phyloP scores from a whole-genome alignment of 2,797 vertebrate species.

The Lagodon rhomboides region DNA sequence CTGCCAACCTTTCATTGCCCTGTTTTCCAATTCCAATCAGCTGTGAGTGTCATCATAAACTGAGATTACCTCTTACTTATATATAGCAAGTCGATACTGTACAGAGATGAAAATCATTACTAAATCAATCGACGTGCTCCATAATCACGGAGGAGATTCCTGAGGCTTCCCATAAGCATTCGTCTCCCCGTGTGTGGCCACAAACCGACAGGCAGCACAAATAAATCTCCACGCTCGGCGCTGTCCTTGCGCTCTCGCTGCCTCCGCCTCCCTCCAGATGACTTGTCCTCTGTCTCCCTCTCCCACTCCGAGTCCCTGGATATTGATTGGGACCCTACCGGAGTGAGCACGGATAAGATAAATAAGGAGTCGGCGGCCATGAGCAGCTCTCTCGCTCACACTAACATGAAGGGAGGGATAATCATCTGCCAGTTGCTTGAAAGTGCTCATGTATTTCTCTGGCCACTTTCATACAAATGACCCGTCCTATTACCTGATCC shows the following conservation, averaged over 20 bases:
- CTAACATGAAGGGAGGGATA: slow-evolving; percentile 72
- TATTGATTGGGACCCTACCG: slow-evolving; percentile 82
- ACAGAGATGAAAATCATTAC: slow-evolving; percentile 73
- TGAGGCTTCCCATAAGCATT: slow-evolving; percentile 70
- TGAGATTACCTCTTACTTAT: slow-evolving; percentile 55
- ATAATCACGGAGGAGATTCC: slow-evolving; percentile 70
- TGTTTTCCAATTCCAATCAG: slow-evolving; percentile 53
- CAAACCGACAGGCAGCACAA: slow-evolving; percentile 70
- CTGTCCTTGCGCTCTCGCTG: slow-evolving; percentile 67
- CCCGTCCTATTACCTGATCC: slow-evolving; percentile 16
- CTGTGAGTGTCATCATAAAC: slow-evolving; percentile 58
- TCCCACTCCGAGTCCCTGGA: slow-evolving; percentile 70
- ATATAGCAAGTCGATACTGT: slow-evolving; percentile 51
- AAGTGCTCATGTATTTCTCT: slow-evolving; percentile 53
- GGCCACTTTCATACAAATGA: slow-evolving; percentile 50
- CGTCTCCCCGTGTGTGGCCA: slow-evolving; percentile 73
- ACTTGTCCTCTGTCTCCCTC: slow-evolving; percentile 75
- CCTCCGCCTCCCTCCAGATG: slow-evolving; percentile 52
- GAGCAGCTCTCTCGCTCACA: slow-evolving; percentile 75
- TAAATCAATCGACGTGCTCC: slow-evolving; percentile 71
- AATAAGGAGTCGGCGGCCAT: slow-evolving; percentile 82
- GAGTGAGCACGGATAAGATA: slow-evolving; percentile 78
- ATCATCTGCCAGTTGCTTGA: slow-evolving; percentile 69
- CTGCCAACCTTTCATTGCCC: slow-evolving; percentile 41
- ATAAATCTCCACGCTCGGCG: slow-evolving; percentile 76